Evolutionary conservation across 2,888 invertebrate genomes (phyloP).

Genomic region (Elysia crispata): DNA sequence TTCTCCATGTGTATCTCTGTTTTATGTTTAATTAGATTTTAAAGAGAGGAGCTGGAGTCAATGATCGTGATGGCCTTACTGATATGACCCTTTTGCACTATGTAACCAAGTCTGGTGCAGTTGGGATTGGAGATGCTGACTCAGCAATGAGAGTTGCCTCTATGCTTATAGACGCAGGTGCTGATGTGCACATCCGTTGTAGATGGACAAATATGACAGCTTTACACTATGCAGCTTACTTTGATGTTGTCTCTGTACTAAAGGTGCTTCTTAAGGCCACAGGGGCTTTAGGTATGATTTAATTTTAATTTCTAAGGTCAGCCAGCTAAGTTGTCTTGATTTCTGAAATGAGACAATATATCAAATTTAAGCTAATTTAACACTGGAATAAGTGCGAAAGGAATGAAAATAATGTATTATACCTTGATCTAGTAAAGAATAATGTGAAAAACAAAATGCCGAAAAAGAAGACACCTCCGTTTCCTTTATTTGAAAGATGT

Average conservation of each 20-base stretch:
- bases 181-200: constrained; percentile 78
- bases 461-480: too few species aligned
- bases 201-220: constrained; percentile 80
- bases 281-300: constrained; percentile 68
- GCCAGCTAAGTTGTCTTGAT: background rate
- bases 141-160: constrained; percentile 69
- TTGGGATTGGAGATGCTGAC: constrained; percentile 77
- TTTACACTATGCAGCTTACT: constrained; percentile 79
- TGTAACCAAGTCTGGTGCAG: constrained; percentile 79
- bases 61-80: constrained; percentile 79
- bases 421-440: too few species aligned
- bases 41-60: constrained; percentile 78
- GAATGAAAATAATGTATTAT: too few species aligned
- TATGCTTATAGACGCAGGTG: constrained; percentile 74
- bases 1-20: background rate
- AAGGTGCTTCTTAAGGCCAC: constrained; percentile 75
- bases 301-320: background rate
- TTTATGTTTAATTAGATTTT: constrained; percentile 73
- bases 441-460: too few species aligned
- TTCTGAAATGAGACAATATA: background rate
- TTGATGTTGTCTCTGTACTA: constrained; percentile 78
- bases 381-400: too few species aligned
- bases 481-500: too few species aligned
- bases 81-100: constrained; percentile 80
- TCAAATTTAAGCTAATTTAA: too few species aligned